phyloP scores from a whole-genome alignment of 2,113 vertebrate genomes.

The Aspidoscelis tigris region DNA sequence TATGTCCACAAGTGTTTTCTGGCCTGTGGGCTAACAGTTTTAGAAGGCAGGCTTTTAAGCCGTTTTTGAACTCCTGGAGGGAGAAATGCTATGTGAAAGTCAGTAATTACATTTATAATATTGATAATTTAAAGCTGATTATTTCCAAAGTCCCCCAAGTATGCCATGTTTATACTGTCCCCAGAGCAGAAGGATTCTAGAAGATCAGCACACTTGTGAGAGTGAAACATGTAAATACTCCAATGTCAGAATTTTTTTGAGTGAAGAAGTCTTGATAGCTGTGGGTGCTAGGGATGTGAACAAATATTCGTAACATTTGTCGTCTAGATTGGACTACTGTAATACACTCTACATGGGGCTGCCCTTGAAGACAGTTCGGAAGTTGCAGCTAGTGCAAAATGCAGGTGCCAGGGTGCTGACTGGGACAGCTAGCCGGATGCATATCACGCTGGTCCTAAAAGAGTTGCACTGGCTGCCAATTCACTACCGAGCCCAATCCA shows the following conservation, averaged over 20 bases:
- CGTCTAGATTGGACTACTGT: too few relatives aligned
- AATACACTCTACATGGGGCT: too few relatives aligned
- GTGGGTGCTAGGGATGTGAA: too few relatives aligned
- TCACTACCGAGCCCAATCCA: too few relatives aligned
- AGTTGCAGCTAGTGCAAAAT: too few relatives aligned
- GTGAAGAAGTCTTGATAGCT: not conserved
- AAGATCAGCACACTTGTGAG: conserved; percentile 16
- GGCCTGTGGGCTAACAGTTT: not conserved
- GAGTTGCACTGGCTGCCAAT: too few relatives aligned
- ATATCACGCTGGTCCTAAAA: too few relatives aligned
- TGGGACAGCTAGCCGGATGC: too few relatives aligned
- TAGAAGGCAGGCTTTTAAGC: not conserved
- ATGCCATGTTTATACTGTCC: not conserved
- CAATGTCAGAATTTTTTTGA: not conserved
- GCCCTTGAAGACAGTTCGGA: too few relatives aligned
- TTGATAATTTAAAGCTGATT: conserved; percentile 36
- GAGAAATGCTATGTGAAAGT: conserved; percentile 10
- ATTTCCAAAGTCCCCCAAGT: not conserved
- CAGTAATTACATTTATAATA: not conserved
- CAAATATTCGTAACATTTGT: too few relatives aligned
- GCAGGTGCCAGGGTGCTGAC: too few relatives aligned
- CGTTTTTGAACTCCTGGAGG: not conserved
- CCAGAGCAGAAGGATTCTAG: conserved; percentile 17
- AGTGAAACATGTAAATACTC: not conserved
- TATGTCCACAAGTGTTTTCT: not conserved